Evolutionary conservation across 1,140 invertebrate species (phyloP).

Genomic region (Halictus rubicundus): DNA sequence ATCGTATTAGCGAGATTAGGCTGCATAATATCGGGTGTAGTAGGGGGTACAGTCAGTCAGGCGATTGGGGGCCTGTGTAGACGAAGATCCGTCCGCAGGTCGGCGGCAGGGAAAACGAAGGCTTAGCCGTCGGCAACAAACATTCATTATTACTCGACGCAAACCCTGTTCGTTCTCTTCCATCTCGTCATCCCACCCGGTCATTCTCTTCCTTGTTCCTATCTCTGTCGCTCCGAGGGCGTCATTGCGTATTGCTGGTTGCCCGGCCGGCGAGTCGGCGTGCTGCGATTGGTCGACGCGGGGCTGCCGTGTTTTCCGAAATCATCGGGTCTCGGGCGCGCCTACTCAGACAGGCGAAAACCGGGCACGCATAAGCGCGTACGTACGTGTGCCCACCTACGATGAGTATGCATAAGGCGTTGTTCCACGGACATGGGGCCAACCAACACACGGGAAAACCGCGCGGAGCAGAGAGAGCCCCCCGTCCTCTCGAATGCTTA

Average conservation of each 20-base stretch:
- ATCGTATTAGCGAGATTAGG: slow-evolving; percentile 20
- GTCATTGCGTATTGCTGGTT: slow-evolving; percentile 68
- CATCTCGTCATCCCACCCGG: slow-evolving; percentile 56
- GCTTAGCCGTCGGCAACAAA: slow-evolving; percentile 68
- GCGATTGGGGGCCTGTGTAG: slow-evolving; percentile 26
- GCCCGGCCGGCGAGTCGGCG: slow-evolving; percentile 53
- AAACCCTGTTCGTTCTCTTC: slow-evolving; percentile 58
- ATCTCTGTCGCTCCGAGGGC: slow-evolving; percentile 63
- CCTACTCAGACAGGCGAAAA: slow-evolving; percentile 34
- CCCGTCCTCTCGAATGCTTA: slow-evolving; percentile 21
- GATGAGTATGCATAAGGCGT: slow-evolving; percentile 61
- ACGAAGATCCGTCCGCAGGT: slow-evolving; percentile 52
- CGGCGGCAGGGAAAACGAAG: slow-evolving; percentile 68
- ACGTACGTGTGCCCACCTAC: slow-evolving; percentile 45
- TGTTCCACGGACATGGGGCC: slow-evolving; percentile 49
- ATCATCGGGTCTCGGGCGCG: slow-evolving; percentile 69
- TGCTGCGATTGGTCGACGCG: slow-evolving; percentile 66
- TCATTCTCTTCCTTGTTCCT: slow-evolving; percentile 57
- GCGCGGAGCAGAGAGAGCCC: no score
- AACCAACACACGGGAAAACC: neutral
- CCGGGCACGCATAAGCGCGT: slow-evolving; percentile 34
- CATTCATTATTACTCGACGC: slow-evolving; percentile 73
- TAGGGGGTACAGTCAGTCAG: neutral
- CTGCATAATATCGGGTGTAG: neutral
- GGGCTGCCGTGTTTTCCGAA: slow-evolving; percentile 67